Evolutionary conservation across 2,888 invertebrate genomes (phyloP).

Genomic region (Esperia sulphurella): DNA sequence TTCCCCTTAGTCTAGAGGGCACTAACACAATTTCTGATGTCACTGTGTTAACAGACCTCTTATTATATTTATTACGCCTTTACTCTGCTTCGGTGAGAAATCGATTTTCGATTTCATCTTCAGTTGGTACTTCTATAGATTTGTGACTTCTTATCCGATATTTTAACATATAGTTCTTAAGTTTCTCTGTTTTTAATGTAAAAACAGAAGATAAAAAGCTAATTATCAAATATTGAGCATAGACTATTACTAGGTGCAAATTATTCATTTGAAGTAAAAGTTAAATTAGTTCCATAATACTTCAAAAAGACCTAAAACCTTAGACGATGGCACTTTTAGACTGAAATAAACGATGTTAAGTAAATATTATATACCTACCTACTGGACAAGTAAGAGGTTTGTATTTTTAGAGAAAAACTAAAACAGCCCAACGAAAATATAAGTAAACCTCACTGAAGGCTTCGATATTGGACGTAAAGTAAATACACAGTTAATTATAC

Average conservation of each 20-base stretch:
- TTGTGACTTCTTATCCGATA: too few relatives aligned
- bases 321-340: background rate
- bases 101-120: too few relatives aligned
- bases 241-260: too few relatives aligned
- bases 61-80: conserved; percentile 2
- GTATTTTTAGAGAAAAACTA: background rate
- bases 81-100: too few relatives aligned
- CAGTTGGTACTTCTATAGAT: too few relatives aligned
- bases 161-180: too few relatives aligned
- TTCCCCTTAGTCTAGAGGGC: conserved; percentile 21
- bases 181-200: too few relatives aligned
- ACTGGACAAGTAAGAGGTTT: background rate
- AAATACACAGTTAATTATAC: conserved; percentile 9
- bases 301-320: conserved; percentile 10
- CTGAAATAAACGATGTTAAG: background rate
- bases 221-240: too few relatives aligned
- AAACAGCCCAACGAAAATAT: background rate
- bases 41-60: conserved; percentile 40
- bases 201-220: too few relatives aligned
- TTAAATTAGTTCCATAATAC: background rate
- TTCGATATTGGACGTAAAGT: conserved; percentile 1
- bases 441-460: background rate
- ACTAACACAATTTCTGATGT: conserved; percentile 38
- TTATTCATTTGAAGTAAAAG: too few relatives aligned
- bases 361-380: background rate